Evolutionary conservation across 2,797 vertebrate genomes (phyloP).

Genomic region (Eupleurogrammus muticus): DNA sequence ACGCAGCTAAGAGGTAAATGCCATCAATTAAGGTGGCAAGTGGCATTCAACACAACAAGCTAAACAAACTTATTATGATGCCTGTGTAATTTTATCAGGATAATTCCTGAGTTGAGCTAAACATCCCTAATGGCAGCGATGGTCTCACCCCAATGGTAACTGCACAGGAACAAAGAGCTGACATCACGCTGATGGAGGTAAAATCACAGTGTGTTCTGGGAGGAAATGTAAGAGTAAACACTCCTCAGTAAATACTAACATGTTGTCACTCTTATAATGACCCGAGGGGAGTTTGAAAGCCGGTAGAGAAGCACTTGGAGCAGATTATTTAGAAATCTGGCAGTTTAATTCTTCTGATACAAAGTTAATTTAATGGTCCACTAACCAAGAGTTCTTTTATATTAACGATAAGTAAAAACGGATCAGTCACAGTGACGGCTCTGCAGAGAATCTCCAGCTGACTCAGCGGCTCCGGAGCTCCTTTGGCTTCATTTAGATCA

Average conservation of each 20-base stretch:
- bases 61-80: slow-evolving; percentile 46
- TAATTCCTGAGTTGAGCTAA: slow-evolving; percentile 4
- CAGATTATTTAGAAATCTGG: neutral
- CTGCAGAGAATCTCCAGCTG: neutral
- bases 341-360: neutral
- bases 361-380: neutral
- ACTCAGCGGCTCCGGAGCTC: neutral
- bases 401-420: neutral
- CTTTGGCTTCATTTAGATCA: neutral
- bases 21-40: slow-evolving; percentile 58
- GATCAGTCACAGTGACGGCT: no score
- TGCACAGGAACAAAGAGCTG: neutral
- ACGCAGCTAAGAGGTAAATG: slow-evolving; percentile 53
- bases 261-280: no score
- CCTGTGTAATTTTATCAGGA: slow-evolving; percentile 19
- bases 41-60: slow-evolving; percentile 17
- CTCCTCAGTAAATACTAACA: neutral
- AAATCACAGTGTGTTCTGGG: neutral
- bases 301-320: neutral
- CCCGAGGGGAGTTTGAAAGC: neutral
- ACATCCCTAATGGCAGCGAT: neutral
- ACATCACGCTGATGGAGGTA: neutral
- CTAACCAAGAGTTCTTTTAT: neutral
- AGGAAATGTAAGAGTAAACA: neutral
- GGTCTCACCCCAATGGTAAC: slow-evolving; percentile 5